A percentile compares a stretch with the other conserved stretches of the same genome.
Conservation (phyloP, 2,888 invertebrate genomes). For the Melanostoma scalare region DNA sequence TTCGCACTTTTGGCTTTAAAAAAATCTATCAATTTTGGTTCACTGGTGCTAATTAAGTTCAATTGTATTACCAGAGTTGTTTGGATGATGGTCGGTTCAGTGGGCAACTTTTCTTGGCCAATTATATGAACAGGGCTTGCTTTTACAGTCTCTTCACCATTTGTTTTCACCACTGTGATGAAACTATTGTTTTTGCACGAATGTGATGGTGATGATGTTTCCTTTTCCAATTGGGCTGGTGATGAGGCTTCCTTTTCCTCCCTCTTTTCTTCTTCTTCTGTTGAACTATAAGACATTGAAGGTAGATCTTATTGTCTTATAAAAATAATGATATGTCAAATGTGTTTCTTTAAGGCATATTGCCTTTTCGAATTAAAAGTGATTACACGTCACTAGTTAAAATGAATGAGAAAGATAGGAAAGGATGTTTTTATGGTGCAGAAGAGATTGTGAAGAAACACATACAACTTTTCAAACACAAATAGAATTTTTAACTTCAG, state of each 20-base stretch:
- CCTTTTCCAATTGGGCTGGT: background rate
- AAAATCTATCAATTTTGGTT: conserved; percentile 36
- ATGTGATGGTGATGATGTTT: background rate
- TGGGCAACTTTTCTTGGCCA: conserved; percentile 55
- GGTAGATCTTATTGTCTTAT: too few species aligned
- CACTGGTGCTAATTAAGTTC: background rate
- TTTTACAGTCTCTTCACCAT: conserved; percentile 7
- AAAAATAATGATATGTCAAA: too few species aligned
- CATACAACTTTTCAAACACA: too few species aligned
- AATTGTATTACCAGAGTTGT: conserved; percentile 74
- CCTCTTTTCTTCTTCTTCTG: conserved; percentile 15
- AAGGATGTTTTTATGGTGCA: too few species aligned
- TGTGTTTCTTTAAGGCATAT: too few species aligned
- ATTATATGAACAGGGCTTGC: conserved; percentile 5
- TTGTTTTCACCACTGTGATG: conserved; percentile 24
- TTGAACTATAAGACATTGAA: conserved; percentile 8
- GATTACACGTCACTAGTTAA: too few species aligned
- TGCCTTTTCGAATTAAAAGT: too few species aligned
- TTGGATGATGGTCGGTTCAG: conserved; percentile 74
- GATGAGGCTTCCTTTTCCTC: conserved; percentile 23
- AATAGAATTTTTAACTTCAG: too few species aligned
- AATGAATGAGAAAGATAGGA: too few species aligned
- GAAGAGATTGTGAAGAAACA: too few species aligned
- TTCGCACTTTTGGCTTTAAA: conserved; percentile 80
- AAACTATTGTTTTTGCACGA: conserved; percentile 33